Evolutionary conservation across 2,888 invertebrate species (phyloP).

Genomic region (Drosophila trichaetosa): DNA sequence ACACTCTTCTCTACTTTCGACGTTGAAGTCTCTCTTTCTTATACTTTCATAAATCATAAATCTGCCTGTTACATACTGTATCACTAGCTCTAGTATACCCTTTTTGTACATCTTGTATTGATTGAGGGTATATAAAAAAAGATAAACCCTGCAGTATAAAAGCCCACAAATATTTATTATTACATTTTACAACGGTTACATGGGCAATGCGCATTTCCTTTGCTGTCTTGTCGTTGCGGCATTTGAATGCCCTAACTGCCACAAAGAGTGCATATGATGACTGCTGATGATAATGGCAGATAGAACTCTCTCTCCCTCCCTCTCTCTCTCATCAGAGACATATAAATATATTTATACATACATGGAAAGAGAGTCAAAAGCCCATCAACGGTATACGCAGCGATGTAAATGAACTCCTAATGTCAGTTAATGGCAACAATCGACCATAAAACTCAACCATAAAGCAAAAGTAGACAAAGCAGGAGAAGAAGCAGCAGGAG

Average conservation of each 20-base stretch:
- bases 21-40: neutral
- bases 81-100: neutral
- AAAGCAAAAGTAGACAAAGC: constrained; percentile 2
- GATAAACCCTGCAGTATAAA: constrained; percentile 52
- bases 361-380: neutral
- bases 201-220: constrained; percentile 53
- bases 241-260: constrained; percentile 46
- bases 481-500: neutral
- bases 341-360: neutral
- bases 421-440: constrained; percentile 37
- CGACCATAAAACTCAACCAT: constrained; percentile 28
- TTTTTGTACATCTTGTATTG: neutral
- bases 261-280: constrained; percentile 3
- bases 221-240: constrained; percentile 23
- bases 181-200: constrained; percentile 62
- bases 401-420: constrained; percentile 34
- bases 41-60: too few species aligned
- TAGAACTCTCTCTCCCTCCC: neutral
- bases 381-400: constrained; percentile 35
- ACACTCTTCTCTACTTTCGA: neutral
- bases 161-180: constrained; percentile 78
- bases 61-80: neutral
- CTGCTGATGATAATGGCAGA: neutral
- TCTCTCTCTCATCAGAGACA: neutral
- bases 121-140: constrained; percentile 17